These are phyloP conservation scores for Lemur catta DNA, from an alignment of 2,797 vertebrate species.

Conservation along the genomic window DNA sequence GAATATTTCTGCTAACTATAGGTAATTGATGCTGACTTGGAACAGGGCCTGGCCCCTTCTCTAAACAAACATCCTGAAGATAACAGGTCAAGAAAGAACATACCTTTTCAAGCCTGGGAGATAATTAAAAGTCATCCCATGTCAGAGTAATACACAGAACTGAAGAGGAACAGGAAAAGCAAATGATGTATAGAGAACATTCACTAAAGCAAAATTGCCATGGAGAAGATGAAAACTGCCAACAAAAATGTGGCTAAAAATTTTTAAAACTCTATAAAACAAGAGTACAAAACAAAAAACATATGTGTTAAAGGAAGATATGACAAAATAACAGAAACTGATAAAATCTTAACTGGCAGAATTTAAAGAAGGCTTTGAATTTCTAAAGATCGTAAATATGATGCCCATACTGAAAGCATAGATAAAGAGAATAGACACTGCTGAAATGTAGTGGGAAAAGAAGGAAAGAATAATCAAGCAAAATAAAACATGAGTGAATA, in stretches of 20 bases:
- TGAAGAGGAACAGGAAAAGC: background rate
- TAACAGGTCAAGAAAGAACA: background rate
- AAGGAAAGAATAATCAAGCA: background rate
- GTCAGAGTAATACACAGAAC: background rate
- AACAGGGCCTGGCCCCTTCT: background rate
- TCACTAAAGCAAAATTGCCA: background rate
- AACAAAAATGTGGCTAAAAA: too few species aligned
- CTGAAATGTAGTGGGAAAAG: background rate
- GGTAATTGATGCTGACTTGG: background rate
- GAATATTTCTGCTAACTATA: background rate
- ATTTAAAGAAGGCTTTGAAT: background rate
- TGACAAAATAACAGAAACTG: background rate
- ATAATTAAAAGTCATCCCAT: background rate
- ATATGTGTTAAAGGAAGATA: background rate
- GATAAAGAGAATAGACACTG: background rate
- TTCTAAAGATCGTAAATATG: background rate
- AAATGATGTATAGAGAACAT: background rate
- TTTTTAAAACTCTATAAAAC: background rate
- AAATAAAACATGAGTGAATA: background rate
- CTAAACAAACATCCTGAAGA: background rate
- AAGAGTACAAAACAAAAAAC: background rate
- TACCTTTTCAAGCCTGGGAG: background rate
- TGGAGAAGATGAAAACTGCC: background rate
- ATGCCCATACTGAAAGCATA: background rate
- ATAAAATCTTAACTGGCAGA: background rate